Evolutionary conservation across 2,888 invertebrate genomes (phyloP).

Genomic region (Caenorhabditis zanzibari): DNA sequence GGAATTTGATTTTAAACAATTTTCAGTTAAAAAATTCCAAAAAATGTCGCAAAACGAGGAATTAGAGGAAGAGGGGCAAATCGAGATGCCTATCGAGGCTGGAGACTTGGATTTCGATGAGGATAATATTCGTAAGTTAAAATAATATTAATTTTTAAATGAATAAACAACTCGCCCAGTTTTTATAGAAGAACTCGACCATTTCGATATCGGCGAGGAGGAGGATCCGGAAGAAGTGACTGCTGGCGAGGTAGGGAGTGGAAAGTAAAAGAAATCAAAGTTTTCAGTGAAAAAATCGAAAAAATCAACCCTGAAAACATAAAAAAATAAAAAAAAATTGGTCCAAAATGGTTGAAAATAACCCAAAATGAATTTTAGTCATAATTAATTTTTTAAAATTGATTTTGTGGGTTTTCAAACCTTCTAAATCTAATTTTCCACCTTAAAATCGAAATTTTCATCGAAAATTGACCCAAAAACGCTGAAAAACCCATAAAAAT

Average conservation of each 20-base stretch:
- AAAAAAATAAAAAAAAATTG: background rate
- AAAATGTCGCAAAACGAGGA: slow-evolving; percentile 33
- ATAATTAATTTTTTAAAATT: background rate
- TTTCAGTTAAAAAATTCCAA: background rate
- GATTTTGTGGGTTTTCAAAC: too few species aligned
- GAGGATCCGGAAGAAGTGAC: slow-evolving; percentile 64
- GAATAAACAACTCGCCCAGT: slow-evolving; percentile 4
- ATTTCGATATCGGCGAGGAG: slow-evolving; percentile 71
- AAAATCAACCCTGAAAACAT: background rate
- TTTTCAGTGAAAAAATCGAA: background rate
- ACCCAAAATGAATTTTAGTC: too few species aligned
- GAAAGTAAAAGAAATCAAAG: background rate
- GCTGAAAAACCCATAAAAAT: background rate
- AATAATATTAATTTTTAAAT: background rate
- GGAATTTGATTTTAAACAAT: background rate
- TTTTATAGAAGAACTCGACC: slow-evolving; percentile 68
- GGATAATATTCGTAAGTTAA: slow-evolving; percentile 48
- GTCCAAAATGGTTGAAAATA: background rate
- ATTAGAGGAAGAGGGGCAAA: slow-evolving; percentile 23
- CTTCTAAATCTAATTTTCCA: background rate
- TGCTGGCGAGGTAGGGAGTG: slow-evolving; percentile 48
- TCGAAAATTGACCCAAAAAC: background rate
- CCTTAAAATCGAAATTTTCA: background rate
- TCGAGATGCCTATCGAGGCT: slow-evolving; percentile 47
- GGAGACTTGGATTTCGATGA: slow-evolving; percentile 51